phyloP scores from a whole-genome alignment of 2,888 invertebrate species.

The Coleophora deauratella region DNA sequence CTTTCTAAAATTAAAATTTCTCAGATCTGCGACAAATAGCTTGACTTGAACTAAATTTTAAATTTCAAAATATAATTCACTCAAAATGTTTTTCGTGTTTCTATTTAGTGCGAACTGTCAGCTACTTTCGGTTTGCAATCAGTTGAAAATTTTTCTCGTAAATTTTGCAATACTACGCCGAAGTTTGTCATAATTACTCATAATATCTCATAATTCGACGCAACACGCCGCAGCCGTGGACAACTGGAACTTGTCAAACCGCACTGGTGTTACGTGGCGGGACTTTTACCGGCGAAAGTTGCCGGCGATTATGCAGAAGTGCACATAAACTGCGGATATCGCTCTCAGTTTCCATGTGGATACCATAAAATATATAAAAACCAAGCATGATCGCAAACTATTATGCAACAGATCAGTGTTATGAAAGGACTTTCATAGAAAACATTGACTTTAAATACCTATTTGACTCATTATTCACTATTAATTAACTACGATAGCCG shows the following conservation, averaged over 20 bases:
- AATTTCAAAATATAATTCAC: too few relatives aligned
- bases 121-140: too few relatives aligned
- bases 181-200: too few relatives aligned
- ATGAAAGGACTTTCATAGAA: too few relatives aligned
- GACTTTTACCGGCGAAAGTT: conserved; percentile 51
- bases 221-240: neutral
- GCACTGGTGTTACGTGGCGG: conserved; percentile 25
- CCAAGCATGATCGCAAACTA: neutral
- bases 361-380: conserved; percentile 28
- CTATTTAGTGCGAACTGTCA: too few relatives aligned
- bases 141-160: too few relatives aligned
- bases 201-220: neutral
- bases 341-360: conserved; percentile 29
- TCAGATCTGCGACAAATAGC: neutral
- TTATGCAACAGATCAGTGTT: neutral
- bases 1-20: too few relatives aligned
- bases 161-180: too few relatives aligned
- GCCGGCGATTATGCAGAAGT: conserved; percentile 28
- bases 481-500: too few relatives aligned
- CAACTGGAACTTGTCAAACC: conserved; percentile 22
- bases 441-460: too few relatives aligned
- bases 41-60: neutral
- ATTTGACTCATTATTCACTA: too few relatives aligned
- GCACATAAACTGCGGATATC: conserved; percentile 37
- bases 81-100: too few relatives aligned